Percentiles rank a stretch among this genome's conserved stretches.
phyloP scores from a whole-genome alignment of 2,113 vertebrate species.

The Corythaixoides concolor region DNA sequence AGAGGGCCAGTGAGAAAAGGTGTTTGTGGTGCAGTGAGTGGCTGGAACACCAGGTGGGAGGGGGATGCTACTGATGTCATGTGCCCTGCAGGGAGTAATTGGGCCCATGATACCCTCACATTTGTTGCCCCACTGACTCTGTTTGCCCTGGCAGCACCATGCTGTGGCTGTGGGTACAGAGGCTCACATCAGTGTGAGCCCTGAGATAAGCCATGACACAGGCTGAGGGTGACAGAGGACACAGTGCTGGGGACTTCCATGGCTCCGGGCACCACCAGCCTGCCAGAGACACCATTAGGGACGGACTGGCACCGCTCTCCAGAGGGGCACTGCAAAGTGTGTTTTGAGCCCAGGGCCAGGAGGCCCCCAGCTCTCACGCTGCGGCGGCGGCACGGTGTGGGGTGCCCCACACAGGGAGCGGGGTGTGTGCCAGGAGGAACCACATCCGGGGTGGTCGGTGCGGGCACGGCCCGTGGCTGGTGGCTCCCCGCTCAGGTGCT shows the following conservation, averaged over 20 bases:
- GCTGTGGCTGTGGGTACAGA: background rate
- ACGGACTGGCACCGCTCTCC: fast-evolving
- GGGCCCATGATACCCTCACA: background rate
- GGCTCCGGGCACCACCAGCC: background rate
- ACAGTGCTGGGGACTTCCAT: fast-evolving
- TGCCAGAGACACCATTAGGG: background rate
- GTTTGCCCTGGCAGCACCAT: background rate
- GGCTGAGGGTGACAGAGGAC: background rate
- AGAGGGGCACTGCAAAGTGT: fast-evolving
- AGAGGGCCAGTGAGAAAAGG: background rate
- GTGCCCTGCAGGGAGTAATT: background rate
- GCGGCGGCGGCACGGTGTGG: background rate
- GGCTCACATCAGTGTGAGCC: background rate
- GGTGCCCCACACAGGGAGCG: fast-evolving
- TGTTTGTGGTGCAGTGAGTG: background rate
- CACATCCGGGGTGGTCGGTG: fast-evolving
- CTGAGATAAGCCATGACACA: background rate
- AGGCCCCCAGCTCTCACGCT: no score
- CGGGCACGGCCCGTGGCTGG: background rate
- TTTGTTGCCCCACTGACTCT: background rate
- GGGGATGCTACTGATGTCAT: background rate
- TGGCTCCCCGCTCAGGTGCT: background rate
- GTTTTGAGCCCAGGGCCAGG: background rate
- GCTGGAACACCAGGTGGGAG: background rate
- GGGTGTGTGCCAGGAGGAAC: background rate